Conservation (phyloP, 2,888 invertebrate species). For the Halictus quadricinctus region DNA sequence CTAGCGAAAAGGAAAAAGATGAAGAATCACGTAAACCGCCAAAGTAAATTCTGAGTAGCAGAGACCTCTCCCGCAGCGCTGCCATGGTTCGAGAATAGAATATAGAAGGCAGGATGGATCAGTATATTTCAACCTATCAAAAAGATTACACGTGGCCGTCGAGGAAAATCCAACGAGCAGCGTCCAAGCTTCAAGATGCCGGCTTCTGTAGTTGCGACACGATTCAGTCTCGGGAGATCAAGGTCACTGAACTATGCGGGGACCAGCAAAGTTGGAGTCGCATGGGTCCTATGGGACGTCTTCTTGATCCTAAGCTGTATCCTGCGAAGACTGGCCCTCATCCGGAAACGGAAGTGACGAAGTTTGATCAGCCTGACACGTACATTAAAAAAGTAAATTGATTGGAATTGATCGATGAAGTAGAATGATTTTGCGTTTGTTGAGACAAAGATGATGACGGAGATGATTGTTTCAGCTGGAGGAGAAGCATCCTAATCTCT, state of each 20-base stretch:
- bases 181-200: not conserved
- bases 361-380: conserved; percentile 85
- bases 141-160: conserved; percentile 87
- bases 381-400: conserved; percentile 85
- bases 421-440: not conserved
- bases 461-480: conserved; percentile 82
- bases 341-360: conserved; percentile 84
- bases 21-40: not conserved
- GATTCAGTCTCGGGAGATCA: conserved; percentile 18
- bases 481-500: conserved; percentile 87
- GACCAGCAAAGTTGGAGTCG: conserved; percentile 80
- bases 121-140: conserved; percentile 85
- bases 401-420: not conserved
- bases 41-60: too few relatives aligned
- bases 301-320: conserved; percentile 86
- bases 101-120: conserved; percentile 31
- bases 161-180: conserved; percentile 70
- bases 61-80: not conserved
- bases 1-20: not conserved
- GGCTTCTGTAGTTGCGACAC: conserved; percentile 28
- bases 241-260: conserved; percentile 20
- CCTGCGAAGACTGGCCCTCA: conserved; percentile 84
- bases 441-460: not conserved
- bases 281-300: conserved; percentile 85
- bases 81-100: conserved; percentile 10